Evolutionary conservation across 2,888 invertebrate species (phyloP), one percentile per base, ranked within the genome.

Genomic region (Sialis lutaria): DNA sequence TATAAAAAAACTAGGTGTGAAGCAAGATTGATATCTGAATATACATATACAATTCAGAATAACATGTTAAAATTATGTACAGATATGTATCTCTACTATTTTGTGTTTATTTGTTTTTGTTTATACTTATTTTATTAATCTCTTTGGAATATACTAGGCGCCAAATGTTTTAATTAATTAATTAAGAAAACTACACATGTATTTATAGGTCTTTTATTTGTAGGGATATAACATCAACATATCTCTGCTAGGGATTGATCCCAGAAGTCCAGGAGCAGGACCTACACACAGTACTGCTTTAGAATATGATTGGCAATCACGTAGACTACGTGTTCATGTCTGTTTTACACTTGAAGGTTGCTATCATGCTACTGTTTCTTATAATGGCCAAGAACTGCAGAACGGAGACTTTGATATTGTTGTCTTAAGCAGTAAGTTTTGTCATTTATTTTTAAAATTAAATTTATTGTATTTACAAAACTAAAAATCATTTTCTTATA

Each of bases 401-500:
- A 89, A 91, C 60, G 92, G 91, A 32, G 86, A 88, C 63, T 91
- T 92, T 59, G 89, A 89, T 65, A 86, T 91, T 58, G 85, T 93
- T 58, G 91, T 91, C 41, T 74, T 92, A 46, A 87, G 85, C 57
- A 81, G 89, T 89, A 66, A 72, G 79, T 70, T 48, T 42, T 37
- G 42, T 47, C 33, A 13, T 44, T 10, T 6, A 33, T 43, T 33
- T 34, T 35, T 22, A 13, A 13, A 6, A 22, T 22, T 22, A 22
- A 22, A 22, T 22, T 22, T 4, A 22, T 22, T 22, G 22, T 22
- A 22, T 22, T 22, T 2, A n/a, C n/a, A 22, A 22, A 22, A 22
- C 22, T 22, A 22, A 22, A 22, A 22, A 22, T 22, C 22, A 22
- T 22, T 22, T 22, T 22, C 22, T n/a, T n/a, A n/a, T n/a, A n/a